These are phyloP conservation scores for human DNA, from an alignment of 2,113 vertebrate species.

Conservation along the genomic window DNA sequence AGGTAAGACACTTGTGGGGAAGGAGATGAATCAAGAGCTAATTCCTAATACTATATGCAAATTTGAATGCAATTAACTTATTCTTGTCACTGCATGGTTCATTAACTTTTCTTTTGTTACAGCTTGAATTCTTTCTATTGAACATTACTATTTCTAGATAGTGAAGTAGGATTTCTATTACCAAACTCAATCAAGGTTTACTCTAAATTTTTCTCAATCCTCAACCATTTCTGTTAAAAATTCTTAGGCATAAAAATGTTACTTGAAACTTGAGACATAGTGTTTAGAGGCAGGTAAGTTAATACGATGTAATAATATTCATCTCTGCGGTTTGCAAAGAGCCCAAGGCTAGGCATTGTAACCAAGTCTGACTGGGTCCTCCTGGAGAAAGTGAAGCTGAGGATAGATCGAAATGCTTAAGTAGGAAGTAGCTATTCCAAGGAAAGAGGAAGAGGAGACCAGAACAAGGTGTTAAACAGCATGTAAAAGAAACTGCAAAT, in stretches of 20 bases:
- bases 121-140: not conserved
- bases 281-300: not conserved
- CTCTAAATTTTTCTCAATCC: not conserved
- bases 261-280: not conserved
- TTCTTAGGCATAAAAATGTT: not conserved
- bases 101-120: not conserved
- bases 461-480: not conserved
- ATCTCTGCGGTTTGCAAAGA: not conserved
- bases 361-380: not conserved
- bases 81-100: not conserved
- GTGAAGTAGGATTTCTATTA: not conserved
- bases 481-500: not conserved
- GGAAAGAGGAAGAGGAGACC: not conserved
- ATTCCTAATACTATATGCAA: not conserved
- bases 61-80: not conserved
- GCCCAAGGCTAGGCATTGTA: not conserved
- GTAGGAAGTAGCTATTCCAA: not conserved
- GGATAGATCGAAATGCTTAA: not conserved
- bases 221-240: not conserved
- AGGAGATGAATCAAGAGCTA: not conserved
- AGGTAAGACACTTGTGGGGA: not conserved
- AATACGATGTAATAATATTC: not conserved
- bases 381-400: not conserved
- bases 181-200: not conserved
- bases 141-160: not conserved